Evolutionary conservation across 2,797 vertebrate species (phyloP).

Genomic region (Cyprinella venusta): DNA sequence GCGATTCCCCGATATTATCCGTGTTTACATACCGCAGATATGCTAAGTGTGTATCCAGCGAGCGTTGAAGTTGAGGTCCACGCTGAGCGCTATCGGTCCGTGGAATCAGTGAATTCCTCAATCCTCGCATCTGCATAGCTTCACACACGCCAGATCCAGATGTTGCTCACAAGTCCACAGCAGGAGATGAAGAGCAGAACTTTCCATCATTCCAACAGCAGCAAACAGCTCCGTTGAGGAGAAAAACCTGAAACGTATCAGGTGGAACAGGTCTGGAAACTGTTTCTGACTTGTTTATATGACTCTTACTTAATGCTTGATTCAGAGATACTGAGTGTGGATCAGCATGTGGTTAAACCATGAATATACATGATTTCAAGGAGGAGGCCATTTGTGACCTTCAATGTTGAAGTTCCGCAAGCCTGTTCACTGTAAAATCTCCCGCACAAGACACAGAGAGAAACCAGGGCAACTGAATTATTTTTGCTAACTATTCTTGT

Average conservation of each 20-base stretch:
- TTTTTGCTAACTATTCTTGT: conserved; percentile 51
- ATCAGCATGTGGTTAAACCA: conserved; percentile 21
- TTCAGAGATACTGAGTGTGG: conserved; percentile 31
- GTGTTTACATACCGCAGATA: conserved; percentile 19
- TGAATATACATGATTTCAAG: conserved; percentile 19
- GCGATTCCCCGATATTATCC: neutral
- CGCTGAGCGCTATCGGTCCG: conserved; percentile 16
- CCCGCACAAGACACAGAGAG: conserved; percentile 13
- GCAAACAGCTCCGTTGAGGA: conserved; percentile 18
- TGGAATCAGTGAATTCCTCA: conserved; percentile 42
- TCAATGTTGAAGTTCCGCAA: conserved; percentile 2
- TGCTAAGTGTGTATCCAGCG: conserved; percentile 4
- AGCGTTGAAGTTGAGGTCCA: conserved; percentile 17
- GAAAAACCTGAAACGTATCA: conserved; percentile 33
- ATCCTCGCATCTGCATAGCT: conserved; percentile 40
- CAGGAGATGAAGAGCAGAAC: conserved; percentile 40
- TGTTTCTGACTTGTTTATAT: conserved; percentile 31
- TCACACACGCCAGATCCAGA: conserved; percentile 39
- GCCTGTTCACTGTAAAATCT: conserved; percentile 37
- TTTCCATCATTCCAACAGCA: conserved; percentile 50
- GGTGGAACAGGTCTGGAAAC: conserved; percentile 44
- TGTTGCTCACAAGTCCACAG: conserved; percentile 43
- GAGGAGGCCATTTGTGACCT: conserved; percentile 26
- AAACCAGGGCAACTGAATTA: conserved; percentile 44
- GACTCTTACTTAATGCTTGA: conserved; percentile 21